Evolutionary conservation across 2,113 vertebrate genomes (phyloP).

Genomic region (Anoura caudifer): DNA sequence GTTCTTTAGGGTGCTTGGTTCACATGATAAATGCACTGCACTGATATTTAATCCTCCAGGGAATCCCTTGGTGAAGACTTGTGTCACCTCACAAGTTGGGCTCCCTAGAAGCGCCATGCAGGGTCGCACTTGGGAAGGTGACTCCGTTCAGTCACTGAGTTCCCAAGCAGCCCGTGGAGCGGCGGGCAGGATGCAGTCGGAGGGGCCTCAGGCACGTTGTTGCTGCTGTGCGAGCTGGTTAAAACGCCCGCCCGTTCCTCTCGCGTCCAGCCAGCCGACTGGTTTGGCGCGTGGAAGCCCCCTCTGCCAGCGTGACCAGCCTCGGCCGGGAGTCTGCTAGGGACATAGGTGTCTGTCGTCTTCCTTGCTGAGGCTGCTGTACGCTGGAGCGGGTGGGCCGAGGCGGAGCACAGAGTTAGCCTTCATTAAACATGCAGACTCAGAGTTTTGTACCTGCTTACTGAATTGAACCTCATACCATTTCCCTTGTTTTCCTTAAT

Average conservation of each 20-base stretch:
- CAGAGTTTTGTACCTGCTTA: not conserved
- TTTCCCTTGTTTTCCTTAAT: not conserved
- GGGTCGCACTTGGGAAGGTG: constrained; percentile 85
- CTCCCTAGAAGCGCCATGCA: constrained; percentile 89
- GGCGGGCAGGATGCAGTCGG: constrained; percentile 80
- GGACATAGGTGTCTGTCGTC: too few relatives aligned
- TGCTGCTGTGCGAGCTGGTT: constrained; percentile 87
- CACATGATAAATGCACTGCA: not conserved
- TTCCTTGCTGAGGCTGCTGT: too few relatives aligned
- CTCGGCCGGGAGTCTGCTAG: too few relatives aligned
- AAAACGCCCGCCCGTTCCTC: constrained; percentile 85
- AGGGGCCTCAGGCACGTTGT: constrained; percentile 81
- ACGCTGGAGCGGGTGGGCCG: not conserved
- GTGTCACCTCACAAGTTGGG: constrained; percentile 86
- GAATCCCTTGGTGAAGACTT: constrained; percentile 87
- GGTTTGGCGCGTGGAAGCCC: constrained; percentile 81
- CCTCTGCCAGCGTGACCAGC: not conserved
- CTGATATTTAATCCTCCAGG: constrained; percentile 79
- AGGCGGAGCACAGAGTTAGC: not conserved
- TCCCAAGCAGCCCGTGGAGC: constrained; percentile 86
- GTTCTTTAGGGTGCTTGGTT: not conserved
- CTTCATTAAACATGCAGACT: not conserved
- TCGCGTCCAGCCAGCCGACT: constrained; percentile 65
- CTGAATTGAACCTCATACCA: not conserved
- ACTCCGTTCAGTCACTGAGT: constrained; percentile 83